Percentiles rank a stretch among this genome's conserved stretches.
Conservation (phyloP, 2,888 invertebrate species). For the Aleiodes testaceus region DNA sequence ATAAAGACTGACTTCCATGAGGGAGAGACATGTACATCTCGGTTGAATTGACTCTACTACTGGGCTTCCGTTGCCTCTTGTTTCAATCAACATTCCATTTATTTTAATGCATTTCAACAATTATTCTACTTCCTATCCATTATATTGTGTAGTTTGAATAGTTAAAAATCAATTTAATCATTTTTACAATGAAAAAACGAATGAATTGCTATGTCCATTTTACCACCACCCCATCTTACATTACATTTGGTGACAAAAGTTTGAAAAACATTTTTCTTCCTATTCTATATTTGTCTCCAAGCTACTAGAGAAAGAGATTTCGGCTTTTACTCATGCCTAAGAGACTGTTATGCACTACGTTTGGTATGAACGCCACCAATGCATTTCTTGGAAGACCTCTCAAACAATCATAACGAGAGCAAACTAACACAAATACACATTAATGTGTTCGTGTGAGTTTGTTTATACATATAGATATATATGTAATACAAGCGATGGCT, state of each 20-base stretch:
- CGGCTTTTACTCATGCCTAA: neutral
- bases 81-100: conserved; percentile 11
- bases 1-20: conserved; percentile 16
- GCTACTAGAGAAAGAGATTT: no score
- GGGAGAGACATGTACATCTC: neutral
- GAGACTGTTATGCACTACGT: neutral
- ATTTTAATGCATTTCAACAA: neutral
- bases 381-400: conserved; percentile 28
- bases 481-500: neutral
- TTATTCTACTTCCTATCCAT: conserved; percentile 25
- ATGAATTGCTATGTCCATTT: no score
- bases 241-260: no score
- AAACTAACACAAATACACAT: conserved; percentile 3
- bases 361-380: conserved; percentile 2
- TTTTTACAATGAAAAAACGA: no score
- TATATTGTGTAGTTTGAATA: neutral
- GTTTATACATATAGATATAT: no score
- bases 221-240: no score
- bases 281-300: no score
- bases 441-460: no score
- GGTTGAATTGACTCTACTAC: conserved; percentile 16
- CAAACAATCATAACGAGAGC: conserved; percentile 30
- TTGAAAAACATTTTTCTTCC: no score
- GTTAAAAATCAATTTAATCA: neutral
- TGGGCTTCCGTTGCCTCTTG: conserved; percentile 26